A percentile compares a stretch with the other conserved stretches of the same genome.
phyloP scores from a whole-genome alignment of 2,888 invertebrate genomes.

The Ellobium chinense region DNA sequence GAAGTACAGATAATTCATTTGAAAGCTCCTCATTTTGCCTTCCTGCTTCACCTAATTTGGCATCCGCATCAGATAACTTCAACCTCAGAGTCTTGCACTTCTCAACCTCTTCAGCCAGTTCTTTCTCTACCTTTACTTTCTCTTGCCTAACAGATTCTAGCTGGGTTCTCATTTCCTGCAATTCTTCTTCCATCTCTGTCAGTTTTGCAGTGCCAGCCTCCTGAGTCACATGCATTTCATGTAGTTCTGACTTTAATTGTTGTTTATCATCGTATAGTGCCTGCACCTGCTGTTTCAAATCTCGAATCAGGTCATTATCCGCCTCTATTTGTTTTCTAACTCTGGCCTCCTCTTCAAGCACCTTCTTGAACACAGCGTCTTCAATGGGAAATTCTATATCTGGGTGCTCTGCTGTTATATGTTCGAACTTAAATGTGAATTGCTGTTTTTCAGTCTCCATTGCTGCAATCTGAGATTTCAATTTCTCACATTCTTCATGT shows the following conservation, averaged over 20 bases:
- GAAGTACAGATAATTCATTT: not conserved
- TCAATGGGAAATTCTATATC: not conserved
- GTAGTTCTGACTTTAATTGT: not conserved
- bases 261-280: conserved; percentile 44
- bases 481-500: conserved; percentile 19
- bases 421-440: conserved; percentile 20
- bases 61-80: not conserved
- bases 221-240: not conserved
- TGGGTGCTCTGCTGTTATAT: not conserved
- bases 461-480: conserved; percentile 44
- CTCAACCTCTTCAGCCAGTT: conserved; percentile 3
- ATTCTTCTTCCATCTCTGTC: conserved; percentile 13
- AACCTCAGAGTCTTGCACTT: not conserved
- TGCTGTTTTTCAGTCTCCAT: conserved; percentile 40
- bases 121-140: not conserved
- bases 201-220: not conserved
- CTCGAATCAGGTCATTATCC: conserved; percentile 38
- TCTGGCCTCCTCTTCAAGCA: conserved; percentile 36
- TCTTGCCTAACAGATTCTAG: not conserved
- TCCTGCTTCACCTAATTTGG: conserved; percentile 43
- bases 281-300: conserved; percentile 39
- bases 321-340: conserved; percentile 32
- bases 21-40: conserved; percentile 25
- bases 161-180: not conserved
- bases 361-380: conserved; percentile 16